Conservation (phyloP, 2,797 vertebrate species). For the Babyrousa celebensis region DNA sequence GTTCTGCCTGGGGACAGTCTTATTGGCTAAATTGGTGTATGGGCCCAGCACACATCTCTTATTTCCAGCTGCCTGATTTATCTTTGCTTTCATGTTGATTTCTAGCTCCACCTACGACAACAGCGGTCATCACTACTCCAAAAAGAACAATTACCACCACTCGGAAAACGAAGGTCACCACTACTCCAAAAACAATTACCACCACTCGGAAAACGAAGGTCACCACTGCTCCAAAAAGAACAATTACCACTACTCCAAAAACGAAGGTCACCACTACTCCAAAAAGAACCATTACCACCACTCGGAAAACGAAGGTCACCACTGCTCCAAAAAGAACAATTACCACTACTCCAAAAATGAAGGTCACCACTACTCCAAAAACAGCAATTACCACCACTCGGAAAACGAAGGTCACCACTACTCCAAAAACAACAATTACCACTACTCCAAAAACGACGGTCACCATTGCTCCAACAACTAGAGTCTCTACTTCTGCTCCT, state of each 20-base stretch:
- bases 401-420: neutral
- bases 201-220: neutral
- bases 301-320: neutral
- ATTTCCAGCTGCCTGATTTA: neutral
- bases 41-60: neutral
- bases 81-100: constrained; percentile 58
- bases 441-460: neutral
- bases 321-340: neutral
- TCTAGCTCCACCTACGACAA: neutral
- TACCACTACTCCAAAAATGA: neutral
- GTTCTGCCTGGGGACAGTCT: neutral
- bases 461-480: neutral
- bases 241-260: neutral
- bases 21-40: neutral
- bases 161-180: neutral
- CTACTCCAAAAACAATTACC: neutral
- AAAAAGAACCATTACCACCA: neutral
- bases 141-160: neutral
- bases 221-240: neutral
- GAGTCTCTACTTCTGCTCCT: neutral
- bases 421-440: neutral
- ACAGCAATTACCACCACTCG: too few species aligned
- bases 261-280: neutral
- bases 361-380: neutral
- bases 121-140: accelerated